phyloP scores from a whole-genome alignment of 2,888 invertebrate species.

The Arge pagana region DNA sequence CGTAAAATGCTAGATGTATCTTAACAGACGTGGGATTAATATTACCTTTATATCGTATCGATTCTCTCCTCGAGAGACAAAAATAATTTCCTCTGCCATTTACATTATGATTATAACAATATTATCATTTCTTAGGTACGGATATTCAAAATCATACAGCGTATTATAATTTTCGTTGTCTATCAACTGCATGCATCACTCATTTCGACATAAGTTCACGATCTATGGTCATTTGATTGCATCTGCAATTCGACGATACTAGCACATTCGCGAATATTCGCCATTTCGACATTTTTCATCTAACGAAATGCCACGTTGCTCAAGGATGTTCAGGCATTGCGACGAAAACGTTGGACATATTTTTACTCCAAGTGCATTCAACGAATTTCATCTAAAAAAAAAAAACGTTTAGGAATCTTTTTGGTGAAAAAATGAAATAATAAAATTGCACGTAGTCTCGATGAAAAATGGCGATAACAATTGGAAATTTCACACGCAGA shows the following conservation, averaged over 20 bases:
- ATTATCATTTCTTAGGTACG: too few species aligned
- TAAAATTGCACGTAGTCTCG: background rate
- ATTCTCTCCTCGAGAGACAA: too few species aligned
- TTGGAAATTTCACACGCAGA: background rate
- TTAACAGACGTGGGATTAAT: constrained; percentile 9
- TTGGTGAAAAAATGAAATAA: background rate
- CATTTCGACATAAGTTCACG: constrained; percentile 28
- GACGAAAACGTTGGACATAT: too few species aligned
- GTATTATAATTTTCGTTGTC: constrained; percentile 13
- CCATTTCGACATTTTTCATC: constrained; percentile 14
- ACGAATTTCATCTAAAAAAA: too few species aligned
- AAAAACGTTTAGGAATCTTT: background rate
- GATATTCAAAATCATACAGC: constrained; percentile 12
- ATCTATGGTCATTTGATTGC: constrained; percentile 45
- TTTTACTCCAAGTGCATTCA: too few species aligned
- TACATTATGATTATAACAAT: constrained; percentile 1
- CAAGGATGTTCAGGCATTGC: too few species aligned
- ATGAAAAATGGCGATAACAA: background rate
- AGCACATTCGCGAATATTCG: constrained; percentile 10
- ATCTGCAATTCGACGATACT: constrained; percentile 48
- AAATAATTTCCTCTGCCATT: too few species aligned
- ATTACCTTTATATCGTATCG: constrained; percentile 15
- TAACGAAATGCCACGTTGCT: constrained; percentile 7
- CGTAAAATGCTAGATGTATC: constrained; percentile 12
- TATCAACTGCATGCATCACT: constrained; percentile 12